Conservation (phyloP, 2,888 invertebrate species). For the Toxonevra muliebris region DNA sequence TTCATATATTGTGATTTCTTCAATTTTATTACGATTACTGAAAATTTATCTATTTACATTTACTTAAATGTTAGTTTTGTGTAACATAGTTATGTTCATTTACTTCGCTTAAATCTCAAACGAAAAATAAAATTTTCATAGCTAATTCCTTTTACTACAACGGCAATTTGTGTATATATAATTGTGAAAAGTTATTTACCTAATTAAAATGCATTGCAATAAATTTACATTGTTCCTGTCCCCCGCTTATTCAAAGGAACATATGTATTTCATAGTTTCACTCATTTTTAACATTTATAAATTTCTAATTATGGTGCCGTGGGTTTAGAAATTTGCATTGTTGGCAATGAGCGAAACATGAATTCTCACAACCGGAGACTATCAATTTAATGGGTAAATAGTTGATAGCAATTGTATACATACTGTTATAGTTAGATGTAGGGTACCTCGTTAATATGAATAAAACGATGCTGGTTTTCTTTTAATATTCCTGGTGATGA, state of each 20-base stretch:
- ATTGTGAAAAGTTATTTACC: slow-evolving; percentile 44
- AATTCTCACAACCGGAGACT: slow-evolving; percentile 29
- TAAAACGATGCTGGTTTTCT: too few species aligned
- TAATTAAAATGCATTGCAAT: slow-evolving; percentile 42
- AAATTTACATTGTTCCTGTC: not conserved
- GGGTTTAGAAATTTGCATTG: slow-evolving; percentile 33
- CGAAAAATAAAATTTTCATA: slow-evolving; percentile 42
- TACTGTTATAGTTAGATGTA: slow-evolving; percentile 38
- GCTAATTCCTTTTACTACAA: too few species aligned
- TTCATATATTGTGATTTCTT: slow-evolving; percentile 18
- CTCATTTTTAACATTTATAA: slow-evolving; percentile 41
- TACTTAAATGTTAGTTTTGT: slow-evolving; percentile 60
- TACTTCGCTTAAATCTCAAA: slow-evolving; percentile 64
- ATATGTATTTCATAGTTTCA: slow-evolving; percentile 31
- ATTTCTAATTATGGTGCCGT: slow-evolving; percentile 31
- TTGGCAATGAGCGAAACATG: slow-evolving; percentile 39
- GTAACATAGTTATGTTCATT: slow-evolving; percentile 65
- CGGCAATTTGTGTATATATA: slow-evolving; percentile 37
- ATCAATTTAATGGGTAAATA: slow-evolving; percentile 46
- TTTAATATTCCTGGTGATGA: too few species aligned
- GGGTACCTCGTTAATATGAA: slow-evolving; percentile 12
- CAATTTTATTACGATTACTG: slow-evolving; percentile 42
- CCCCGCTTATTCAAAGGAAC: not conserved
- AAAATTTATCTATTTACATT: slow-evolving; percentile 57
- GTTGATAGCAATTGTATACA: slow-evolving; percentile 36